Conservation (phyloP, 2,113 vertebrate species). For the Dendropsophus ebraccatus region DNA sequence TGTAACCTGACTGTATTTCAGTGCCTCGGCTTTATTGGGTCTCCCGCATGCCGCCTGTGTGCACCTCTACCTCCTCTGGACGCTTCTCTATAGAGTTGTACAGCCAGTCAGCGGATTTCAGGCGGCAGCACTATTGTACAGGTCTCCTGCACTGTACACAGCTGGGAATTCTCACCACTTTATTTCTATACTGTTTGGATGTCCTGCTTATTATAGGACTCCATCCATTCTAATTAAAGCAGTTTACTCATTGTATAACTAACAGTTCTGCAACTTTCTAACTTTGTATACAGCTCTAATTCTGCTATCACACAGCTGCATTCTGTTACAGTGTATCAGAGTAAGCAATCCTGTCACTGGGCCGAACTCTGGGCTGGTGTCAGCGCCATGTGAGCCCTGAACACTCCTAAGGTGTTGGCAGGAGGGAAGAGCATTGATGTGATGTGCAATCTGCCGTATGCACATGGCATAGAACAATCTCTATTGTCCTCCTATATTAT, state of each 20-base stretch:
- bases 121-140: not conserved
- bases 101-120: slow-evolving; percentile 28
- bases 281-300: not conserved
- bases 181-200: not conserved
- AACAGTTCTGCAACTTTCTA: no score
- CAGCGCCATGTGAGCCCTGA: not conserved
- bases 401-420: slow-evolving; percentile 19
- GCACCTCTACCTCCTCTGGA: not conserved
- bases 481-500: not conserved
- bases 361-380: not conserved
- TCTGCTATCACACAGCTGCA: not conserved
- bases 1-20: no score
- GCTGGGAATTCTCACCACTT: not conserved
- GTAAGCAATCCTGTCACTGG: not conserved
- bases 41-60: not conserved
- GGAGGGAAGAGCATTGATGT: not conserved
- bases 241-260: no score
- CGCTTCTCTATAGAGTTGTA: not conserved
- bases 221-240: not conserved
- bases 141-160: not conserved
- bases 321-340: not conserved
- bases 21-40: not conserved
- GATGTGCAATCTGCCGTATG: not conserved
- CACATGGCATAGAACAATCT: no score
- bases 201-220: no score